Evolutionary conservation across 2,113 vertebrate species (phyloP), one percentile per base, ranked within the genome.

Genomic region (Eulemur macaco): DNA sequence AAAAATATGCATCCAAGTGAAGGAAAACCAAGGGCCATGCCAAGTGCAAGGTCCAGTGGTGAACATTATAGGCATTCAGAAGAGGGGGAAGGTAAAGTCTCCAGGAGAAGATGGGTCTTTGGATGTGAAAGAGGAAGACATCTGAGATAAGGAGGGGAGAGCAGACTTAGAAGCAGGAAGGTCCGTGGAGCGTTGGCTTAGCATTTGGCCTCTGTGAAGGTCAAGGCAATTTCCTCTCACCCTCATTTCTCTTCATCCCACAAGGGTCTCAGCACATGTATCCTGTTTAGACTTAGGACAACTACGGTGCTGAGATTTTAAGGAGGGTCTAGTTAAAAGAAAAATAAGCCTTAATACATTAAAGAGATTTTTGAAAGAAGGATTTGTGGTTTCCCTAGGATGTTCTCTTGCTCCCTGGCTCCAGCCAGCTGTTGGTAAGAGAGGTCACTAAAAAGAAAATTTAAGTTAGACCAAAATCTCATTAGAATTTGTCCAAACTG

Each of bases 341-440:
- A 93, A 85, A 91, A 77, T 39, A 63, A 83, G 27, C 56, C 80
- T 15, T 8, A 50, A 77, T 77, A 54, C 21, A 50, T 29, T 10
- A 42, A 76, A 93, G 60, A 71, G 25, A 4, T 82, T 91, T 56
- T 56, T 71, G n/a, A 83, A 92, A 89, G 42, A 89, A 92, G 12
- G 39, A 80, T 74, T 42, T 95, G 85, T 97, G 81, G 68, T 89
- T 95, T 96, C 80, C 52, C 52, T 95, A 60, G 92, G 68, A 94
- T 77, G 63, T 71, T 96, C 73, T 68, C 77, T 89, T 27, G 52
- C 74, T 92, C 76, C 58, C 80, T 86, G 81, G 52, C 81, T 86
- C 89, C 73, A 86, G 42, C 4, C 37, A 96, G 74, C 66, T 92
- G 94, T 92, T 76, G 50, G 58, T 76, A 86, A 78, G 68, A 90